Evolutionary conservation across 2,797 vertebrate species (phyloP).

Genomic region (Sebastes trivittatus): DNA sequence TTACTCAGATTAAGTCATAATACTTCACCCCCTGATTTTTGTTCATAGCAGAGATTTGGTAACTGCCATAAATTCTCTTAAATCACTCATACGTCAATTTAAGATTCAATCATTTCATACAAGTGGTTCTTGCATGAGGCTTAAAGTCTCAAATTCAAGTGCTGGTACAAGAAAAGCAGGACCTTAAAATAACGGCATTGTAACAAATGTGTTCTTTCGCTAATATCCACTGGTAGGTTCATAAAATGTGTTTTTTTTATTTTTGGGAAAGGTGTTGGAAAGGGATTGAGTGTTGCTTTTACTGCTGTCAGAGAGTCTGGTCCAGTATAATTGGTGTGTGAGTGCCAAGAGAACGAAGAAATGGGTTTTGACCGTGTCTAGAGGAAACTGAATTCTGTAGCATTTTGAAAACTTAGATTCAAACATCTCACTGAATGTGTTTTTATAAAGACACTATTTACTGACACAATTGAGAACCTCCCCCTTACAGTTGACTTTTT

Average conservation of each 20-base stretch:
- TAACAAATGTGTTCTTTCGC: slow-evolving; percentile 24
- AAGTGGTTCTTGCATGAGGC: slow-evolving; percentile 34
- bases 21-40: not conserved
- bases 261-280: not conserved
- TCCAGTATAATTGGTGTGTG: slow-evolving; percentile 4
- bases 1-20: not conserved
- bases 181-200: not conserved
- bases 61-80: not conserved
- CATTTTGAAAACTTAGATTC: slow-evolving; percentile 35
- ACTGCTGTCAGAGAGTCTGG: not conserved
- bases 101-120: not conserved
- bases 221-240: slow-evolving; percentile 15
- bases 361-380: slow-evolving; percentile 10
- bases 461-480: slow-evolving; percentile 16
- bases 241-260: slow-evolving; percentile 18
- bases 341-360: slow-evolving; percentile 35
- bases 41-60: not conserved
- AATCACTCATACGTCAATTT: not conserved
- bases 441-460: slow-evolving; percentile 47
- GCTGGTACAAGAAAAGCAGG: slow-evolving; percentile 12
- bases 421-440: slow-evolving; percentile 48
- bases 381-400: slow-evolving; percentile 50
- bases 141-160: slow-evolving; percentile 22
- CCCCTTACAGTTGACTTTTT: slow-evolving; percentile 24
- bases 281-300: slow-evolving; percentile 1